Conservation (phyloP, 2,797 vertebrate species). For the Adrianichthys oophorus region DNA sequence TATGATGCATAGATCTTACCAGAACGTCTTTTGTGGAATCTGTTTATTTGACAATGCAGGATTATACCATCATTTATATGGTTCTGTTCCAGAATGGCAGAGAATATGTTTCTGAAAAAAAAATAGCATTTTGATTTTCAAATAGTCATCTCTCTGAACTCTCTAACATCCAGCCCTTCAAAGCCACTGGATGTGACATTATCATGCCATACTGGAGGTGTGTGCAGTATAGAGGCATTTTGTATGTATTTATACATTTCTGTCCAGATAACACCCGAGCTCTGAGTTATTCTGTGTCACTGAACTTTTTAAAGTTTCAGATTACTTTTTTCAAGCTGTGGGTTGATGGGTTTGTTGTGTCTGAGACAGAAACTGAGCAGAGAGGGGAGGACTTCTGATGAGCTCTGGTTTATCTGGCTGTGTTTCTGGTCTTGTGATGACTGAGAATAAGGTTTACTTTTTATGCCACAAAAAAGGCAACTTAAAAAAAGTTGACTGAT, state of each 20-base stretch:
- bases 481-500: constrained; percentile 31
- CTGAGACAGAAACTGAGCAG: constrained; percentile 18
- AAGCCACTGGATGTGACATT: no score
- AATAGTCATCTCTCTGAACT: no score
- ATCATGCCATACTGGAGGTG: neutral
- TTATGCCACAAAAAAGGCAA: constrained; percentile 30
- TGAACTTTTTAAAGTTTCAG: constrained; percentile 41
- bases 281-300: constrained; percentile 21
- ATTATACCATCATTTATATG: no score
- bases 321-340: constrained; percentile 35
- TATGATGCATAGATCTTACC: neutral
- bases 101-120: constrained; percentile 1
- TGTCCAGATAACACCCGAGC: constrained; percentile 17
- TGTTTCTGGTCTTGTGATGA: constrained; percentile 41
- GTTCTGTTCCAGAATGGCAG: no score
- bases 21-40: neutral
- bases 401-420: constrained; percentile 43
- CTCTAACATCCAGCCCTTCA: no score
- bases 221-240: neutral
- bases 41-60: neutral
- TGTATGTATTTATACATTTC: constrained; percentile 12
- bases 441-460: constrained; percentile 37
- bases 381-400: constrained; percentile 10
- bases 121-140: no score
- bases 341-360: constrained; percentile 17